Evolutionary conservation across 2,888 invertebrate species (phyloP), one percentile per base, ranked within the genome.

Genomic region (Laothoe populi): DNA sequence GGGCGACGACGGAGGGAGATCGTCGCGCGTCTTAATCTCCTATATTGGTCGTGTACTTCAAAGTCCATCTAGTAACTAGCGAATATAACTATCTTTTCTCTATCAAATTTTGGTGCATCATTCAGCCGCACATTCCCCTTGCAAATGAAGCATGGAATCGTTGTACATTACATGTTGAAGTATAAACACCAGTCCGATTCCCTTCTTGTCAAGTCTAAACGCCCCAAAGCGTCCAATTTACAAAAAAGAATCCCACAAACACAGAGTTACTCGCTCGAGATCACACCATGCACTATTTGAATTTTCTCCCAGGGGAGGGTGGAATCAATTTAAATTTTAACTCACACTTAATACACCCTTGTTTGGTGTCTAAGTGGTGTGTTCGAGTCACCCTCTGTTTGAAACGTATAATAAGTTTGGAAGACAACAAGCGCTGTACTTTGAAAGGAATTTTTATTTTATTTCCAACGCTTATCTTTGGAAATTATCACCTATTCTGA

Each of bases 281-380:
- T 90, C 90, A 91, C 90, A 89, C 86, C 84, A 81, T 82, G 79
- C 90, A 92, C 92, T 92, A 92, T 92, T 90, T 88, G 91, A 91
- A 90, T 90, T 89, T 86, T 76, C 86, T 87, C 82, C 79, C 72
- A 64, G 78, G 81, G 83, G 90, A 88, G 90, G 90, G 90, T 84
- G 80, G 90, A 92, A 90, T 92, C 92, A 92, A 92, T 92, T 92
- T 92, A 92, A 92, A 92, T 92, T 92, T 92, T 92, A 92, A 92
- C 91, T 92, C 86, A 84, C 86, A 90, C 91, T 92, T 92, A 92
- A 92, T 92, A 91, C 91, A 91, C 92, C 92, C 92, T 89, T 92
- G 92, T 92, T 92, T 91, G 90, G 92, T 89, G 88, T 92, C 88
- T 92, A 92, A 92, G 92, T 92, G 92, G 92, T 90, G 88, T 92